Evolutionary conservation across 2,888 invertebrate species (phyloP).

Genomic region (Melolontha melolontha): DNA sequence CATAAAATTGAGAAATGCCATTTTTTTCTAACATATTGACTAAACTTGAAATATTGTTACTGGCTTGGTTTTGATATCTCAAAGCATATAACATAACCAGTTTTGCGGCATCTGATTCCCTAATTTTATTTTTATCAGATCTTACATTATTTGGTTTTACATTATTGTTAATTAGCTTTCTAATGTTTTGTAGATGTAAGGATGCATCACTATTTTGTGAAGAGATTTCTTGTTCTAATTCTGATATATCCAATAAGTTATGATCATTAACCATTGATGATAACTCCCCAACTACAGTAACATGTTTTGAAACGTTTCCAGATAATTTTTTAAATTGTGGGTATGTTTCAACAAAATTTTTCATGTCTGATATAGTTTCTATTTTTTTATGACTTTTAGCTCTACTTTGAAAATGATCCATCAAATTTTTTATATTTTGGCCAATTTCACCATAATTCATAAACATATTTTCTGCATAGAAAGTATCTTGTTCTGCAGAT

Average conservation of each 20-base stretch:
- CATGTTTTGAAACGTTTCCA: slow-evolving; percentile 97
- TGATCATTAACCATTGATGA: slow-evolving; percentile 84
- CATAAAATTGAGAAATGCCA: slow-evolving; percentile 75
- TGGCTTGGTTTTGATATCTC: slow-evolving; percentile 91
- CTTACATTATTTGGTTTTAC: slow-evolving; percentile 38
- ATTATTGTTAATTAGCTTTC: slow-evolving; percentile 80
- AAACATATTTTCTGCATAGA: slow-evolving; percentile 95
- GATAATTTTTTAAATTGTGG: slow-evolving; percentile 98
- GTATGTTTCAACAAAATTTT: slow-evolving; percentile 97
- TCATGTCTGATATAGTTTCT: slow-evolving; percentile 99
- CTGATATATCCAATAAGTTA: slow-evolving; percentile 89
- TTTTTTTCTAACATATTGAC: slow-evolving; percentile 79
- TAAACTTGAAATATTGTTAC: slow-evolving; percentile 83
- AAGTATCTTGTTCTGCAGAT: slow-evolving; percentile 96
- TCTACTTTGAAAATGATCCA: slow-evolving; percentile 97
- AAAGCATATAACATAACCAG: slow-evolving; percentile 94
- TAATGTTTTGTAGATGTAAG: slow-evolving; percentile 81
- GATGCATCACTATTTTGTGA: slow-evolving; percentile 87
- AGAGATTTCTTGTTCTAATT: slow-evolving; percentile 92
- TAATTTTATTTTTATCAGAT: slow-evolving; percentile 68
- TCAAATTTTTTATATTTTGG: slow-evolving; percentile 93
- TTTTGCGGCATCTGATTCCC: slow-evolving; percentile 85
- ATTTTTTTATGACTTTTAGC: slow-evolving; percentile 97
- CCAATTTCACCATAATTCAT: slow-evolving; percentile 99
- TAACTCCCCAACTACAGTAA: slow-evolving; percentile 95